These are phyloP conservation scores for Lipophrys pholis DNA, from an alignment of 2,113 vertebrate species.

Conservation along the genomic window DNA sequence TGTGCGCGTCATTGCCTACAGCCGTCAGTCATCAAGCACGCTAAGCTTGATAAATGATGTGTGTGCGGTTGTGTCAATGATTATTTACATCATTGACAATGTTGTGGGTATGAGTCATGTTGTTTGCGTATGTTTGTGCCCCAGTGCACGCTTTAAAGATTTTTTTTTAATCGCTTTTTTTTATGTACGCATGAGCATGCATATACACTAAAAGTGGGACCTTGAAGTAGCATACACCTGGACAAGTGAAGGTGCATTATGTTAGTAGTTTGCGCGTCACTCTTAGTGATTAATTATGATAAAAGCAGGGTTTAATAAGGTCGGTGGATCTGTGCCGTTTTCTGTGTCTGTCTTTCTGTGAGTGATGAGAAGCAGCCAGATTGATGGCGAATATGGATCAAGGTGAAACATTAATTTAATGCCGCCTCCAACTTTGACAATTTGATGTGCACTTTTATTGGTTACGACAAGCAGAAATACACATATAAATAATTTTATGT, in stretches of 20 bases:
- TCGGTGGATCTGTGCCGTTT: background rate
- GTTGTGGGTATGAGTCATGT: slow-evolving; percentile 41
- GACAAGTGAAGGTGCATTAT: background rate
- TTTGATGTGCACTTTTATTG: slow-evolving; percentile 41
- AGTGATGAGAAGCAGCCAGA: slow-evolving; percentile 8
- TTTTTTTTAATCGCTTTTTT: slow-evolving; percentile 30
- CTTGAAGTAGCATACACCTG: background rate
- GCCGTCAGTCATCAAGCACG: slow-evolving; percentile 52
- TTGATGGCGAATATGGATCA: slow-evolving; percentile 49
- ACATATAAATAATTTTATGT: background rate
- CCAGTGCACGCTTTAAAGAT: slow-evolving; percentile 1
- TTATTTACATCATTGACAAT: slow-evolving; percentile 60
- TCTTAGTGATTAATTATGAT: background rate
- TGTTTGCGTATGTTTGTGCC: slow-evolving; percentile 25
- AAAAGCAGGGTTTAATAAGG: background rate
- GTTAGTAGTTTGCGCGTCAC: background rate
- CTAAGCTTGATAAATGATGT: slow-evolving; percentile 72
- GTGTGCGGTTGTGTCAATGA: slow-evolving; percentile 61
- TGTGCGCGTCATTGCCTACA: slow-evolving; percentile 34
- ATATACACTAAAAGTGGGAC: background rate
- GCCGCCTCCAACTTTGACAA: slow-evolving; percentile 31
- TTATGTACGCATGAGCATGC: background rate
- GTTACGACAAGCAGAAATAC: slow-evolving; percentile 14
- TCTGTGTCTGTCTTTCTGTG: background rate
- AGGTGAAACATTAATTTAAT: slow-evolving; percentile 36